Percentiles rank a stretch among this genome's conserved stretches.
Conservation (phyloP, 2,113 vertebrate genomes). For the Campylorhamphus procurvoides region DNA sequence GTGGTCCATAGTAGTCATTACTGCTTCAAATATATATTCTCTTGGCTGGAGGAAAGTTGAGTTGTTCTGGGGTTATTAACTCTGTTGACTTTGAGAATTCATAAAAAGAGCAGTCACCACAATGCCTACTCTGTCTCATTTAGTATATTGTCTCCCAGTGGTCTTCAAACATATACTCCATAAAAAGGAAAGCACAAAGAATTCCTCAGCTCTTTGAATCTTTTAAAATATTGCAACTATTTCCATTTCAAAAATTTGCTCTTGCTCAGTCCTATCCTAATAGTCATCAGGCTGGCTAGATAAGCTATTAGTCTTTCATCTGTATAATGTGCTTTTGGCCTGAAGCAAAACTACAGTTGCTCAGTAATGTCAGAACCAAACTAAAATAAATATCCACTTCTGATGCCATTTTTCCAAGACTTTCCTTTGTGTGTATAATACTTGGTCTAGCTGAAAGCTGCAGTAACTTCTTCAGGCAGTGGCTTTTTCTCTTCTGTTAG, state of each 20-base stretch:
- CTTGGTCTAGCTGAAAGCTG: neutral
- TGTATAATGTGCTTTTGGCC: neutral
- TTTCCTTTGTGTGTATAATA: neutral
- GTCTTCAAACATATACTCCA: neutral
- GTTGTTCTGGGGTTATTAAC: neutral
- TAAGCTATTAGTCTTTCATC: conserved; percentile 40
- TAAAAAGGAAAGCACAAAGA: neutral
- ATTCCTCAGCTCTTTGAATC: neutral
- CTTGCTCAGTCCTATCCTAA: neutral
- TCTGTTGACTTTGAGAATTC: neutral
- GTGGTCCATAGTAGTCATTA: neutral
- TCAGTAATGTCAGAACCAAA: neutral
- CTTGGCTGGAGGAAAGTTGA: neutral
- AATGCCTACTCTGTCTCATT: neutral
- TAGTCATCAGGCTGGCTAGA: neutral
- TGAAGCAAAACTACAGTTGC: conserved; percentile 27
- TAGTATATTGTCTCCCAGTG: neutral
- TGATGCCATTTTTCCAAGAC: neutral
- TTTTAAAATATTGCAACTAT: neutral
- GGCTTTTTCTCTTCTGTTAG: neutral
- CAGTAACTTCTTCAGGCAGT: neutral
- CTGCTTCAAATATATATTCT: neutral
- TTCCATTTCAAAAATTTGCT: neutral
- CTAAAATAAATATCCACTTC: conserved; percentile 18
- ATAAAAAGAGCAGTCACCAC: neutral